A percentile compares a stretch with the other conserved stretches of the same genome.
phyloP scores from a whole-genome alignment of 2,113 vertebrate genomes.

The Ochotona curzoniae region DNA sequence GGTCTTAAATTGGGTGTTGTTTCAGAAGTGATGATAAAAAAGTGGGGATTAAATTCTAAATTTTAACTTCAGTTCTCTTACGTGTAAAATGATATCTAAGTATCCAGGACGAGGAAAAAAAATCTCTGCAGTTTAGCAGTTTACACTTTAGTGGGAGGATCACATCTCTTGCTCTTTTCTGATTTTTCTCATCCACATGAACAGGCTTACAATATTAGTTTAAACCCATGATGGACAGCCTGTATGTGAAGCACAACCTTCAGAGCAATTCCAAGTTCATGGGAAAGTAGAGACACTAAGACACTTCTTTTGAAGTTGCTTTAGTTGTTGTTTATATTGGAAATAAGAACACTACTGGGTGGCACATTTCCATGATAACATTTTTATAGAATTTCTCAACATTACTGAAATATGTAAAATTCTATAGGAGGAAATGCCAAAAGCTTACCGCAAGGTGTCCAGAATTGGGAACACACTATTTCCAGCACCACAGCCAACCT shows the following conservation, averaged over 20 bases:
- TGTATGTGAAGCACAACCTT: conserved; percentile 21
- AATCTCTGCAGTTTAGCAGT: conserved; percentile 20
- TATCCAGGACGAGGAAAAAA: not conserved
- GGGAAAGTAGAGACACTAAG: conserved; percentile 50
- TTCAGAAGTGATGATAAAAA: conserved; percentile 42
- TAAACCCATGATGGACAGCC: not conserved
- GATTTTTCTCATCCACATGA: conserved; percentile 27
- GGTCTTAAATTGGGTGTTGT: not conserved
- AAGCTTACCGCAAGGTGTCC: conserved; percentile 88
- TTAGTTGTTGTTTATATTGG: conserved; percentile 39
- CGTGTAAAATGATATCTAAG: conserved; percentile 29
- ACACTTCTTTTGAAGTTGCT: conserved; percentile 42
- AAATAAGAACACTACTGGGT: conserved; percentile 33
- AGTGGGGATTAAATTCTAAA: conserved; percentile 16
- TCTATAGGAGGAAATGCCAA: conserved; percentile 54
- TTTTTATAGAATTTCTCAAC: conserved; percentile 61
- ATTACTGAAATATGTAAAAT: conserved; percentile 58
- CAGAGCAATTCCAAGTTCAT: conserved; percentile 1
- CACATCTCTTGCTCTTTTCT: conserved; percentile 40
- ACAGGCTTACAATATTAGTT: conserved; percentile 51
- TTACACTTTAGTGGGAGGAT: conserved; percentile 24
- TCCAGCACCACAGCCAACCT: conserved; percentile 96
- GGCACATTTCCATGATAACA: conserved; percentile 32
- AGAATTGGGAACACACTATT: conserved; percentile 96
- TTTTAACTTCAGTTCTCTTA: conserved; percentile 32